Percentiles rank a stretch among this genome's conserved stretches.
Conservation (phyloP, 2,797 vertebrate genomes). For the Gymnothorax reevesii region DNA sequence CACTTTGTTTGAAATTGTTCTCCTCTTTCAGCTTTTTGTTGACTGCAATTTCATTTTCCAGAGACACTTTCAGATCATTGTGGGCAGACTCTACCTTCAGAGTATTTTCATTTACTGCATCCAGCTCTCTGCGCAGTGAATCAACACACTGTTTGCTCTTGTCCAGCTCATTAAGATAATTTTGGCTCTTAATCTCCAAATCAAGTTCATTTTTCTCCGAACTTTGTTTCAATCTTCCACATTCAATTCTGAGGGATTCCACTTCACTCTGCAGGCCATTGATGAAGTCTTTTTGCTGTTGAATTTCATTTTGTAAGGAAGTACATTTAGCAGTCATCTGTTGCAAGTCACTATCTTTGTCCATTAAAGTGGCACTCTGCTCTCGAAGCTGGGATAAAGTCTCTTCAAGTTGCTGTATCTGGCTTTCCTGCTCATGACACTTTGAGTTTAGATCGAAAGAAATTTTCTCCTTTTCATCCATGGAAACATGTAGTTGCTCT, state of each 20-base stretch:
- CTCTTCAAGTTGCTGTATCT: slow-evolving; percentile 70
- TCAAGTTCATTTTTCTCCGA: slow-evolving; percentile 65
- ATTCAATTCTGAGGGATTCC: slow-evolving; percentile 61
- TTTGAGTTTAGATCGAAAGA: slow-evolving; percentile 61
- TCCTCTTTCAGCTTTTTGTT: slow-evolving; percentile 60
- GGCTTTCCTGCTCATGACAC: slow-evolving; percentile 59
- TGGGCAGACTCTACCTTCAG: slow-evolving; percentile 69
- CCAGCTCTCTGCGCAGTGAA: slow-evolving; percentile 67
- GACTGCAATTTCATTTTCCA: slow-evolving; percentile 63
- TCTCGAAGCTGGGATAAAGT: slow-evolving; percentile 69
- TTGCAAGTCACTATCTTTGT: slow-evolving; percentile 66
- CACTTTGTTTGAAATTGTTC: slow-evolving; percentile 44
- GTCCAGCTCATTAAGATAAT: slow-evolving; percentile 66
- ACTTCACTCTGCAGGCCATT: slow-evolving; percentile 62
- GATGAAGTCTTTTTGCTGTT: slow-evolving; percentile 54
- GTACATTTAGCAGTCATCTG: slow-evolving; percentile 67
- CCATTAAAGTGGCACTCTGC: slow-evolving; percentile 68
- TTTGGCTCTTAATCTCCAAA: slow-evolving; percentile 57
- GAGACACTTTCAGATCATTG: slow-evolving; percentile 52
- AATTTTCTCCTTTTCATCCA: slow-evolving; percentile 65
- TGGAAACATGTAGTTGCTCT: slow-evolving; percentile 51
- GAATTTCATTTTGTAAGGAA: slow-evolving; percentile 55
- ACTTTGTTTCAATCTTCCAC: slow-evolving; percentile 50
- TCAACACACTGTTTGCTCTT: slow-evolving; percentile 65
- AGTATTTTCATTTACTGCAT: slow-evolving; percentile 62